Conservation (phyloP, 2,797 vertebrate species). For the Chloroceryle amazona region DNA sequence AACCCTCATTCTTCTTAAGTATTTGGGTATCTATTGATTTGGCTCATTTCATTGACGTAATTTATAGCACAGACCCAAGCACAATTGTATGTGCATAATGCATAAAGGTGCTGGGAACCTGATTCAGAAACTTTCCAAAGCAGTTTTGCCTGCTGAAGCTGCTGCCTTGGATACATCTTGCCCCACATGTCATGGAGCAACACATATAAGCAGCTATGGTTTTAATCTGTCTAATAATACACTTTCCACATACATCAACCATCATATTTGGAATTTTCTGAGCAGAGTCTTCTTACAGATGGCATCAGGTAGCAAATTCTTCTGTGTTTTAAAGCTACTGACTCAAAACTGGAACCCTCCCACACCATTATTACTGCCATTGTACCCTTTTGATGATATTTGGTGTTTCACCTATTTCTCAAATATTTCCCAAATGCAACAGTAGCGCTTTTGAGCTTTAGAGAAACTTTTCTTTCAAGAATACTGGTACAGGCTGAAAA, state of each 20-base stretch:
- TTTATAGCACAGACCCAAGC: neutral
- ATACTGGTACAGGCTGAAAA: neutral
- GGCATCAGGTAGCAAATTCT: neutral
- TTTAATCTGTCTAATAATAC: neutral
- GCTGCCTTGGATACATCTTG: neutral
- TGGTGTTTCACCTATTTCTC: neutral
- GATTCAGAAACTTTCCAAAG: neutral
- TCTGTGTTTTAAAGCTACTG: neutral
- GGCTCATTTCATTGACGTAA: neutral
- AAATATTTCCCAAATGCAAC: neutral
- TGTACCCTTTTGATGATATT: accelerated
- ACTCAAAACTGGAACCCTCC: neutral
- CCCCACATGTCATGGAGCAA: neutral
- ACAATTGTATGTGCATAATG: neutral
- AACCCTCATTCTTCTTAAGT: neutral
- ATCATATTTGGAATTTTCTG: neutral
- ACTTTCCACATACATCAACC: neutral
- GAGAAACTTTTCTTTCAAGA: neutral
- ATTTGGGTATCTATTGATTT: neutral
- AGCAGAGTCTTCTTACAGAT: neutral
- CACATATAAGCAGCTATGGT: neutral
- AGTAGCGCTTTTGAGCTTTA: neutral
- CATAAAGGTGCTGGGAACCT: neutral
- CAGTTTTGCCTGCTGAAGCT: neutral
- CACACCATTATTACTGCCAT: neutral